Evolutionary conservation across 1,140 invertebrate species (phyloP), one percentile per base, ranked within the genome.

Genomic region (Microplitis demolitor): DNA sequence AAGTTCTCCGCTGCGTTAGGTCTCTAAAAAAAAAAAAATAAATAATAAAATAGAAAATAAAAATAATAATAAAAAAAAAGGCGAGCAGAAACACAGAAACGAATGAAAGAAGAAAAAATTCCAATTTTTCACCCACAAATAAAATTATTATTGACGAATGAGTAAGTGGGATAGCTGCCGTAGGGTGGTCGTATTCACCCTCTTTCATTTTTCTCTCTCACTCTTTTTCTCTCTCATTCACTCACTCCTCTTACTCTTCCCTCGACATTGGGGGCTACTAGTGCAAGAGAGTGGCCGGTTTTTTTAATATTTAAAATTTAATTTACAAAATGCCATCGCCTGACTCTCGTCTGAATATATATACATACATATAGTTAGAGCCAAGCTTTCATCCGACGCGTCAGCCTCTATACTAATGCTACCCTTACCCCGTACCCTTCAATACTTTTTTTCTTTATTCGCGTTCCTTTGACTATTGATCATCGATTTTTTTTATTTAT

Each of bases 261-360:
- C 13, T 35, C 16, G 33, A 11, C 45, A n/a, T 14, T 45, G n/a
- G 50, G 60, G 16, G 31, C 68, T 34, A 66, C 58, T 35, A 16
- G 66, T 63, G 31, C 67, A 50, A 35, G 67, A 39, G 56, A 31
- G 64, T 54, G 33, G 71, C 73, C 62, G 35, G 76, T 84, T 84
- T 84, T 84, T 84, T 84, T 84, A 84, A 84, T 84, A 84, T 84
- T 84, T 84, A 84, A 84, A 84, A 84, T 84, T 84, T 84, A 83
- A 84, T 84, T 84, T 84, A 84, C 82, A 84, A 84, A 84, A 84
- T 83, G 83, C 81, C 81, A 78, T 64, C 73, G 70, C 76, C 74
- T 74, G 73, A 71, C 72, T 76, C 73, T 63, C 69, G 58, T 72
- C 74, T 71, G 66, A 58, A 62, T 66, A 68, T 68, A 24, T 24